Evolutionary conservation across 2,888 invertebrate genomes (phyloP).

Genomic region (Drosophila eohydei): DNA sequence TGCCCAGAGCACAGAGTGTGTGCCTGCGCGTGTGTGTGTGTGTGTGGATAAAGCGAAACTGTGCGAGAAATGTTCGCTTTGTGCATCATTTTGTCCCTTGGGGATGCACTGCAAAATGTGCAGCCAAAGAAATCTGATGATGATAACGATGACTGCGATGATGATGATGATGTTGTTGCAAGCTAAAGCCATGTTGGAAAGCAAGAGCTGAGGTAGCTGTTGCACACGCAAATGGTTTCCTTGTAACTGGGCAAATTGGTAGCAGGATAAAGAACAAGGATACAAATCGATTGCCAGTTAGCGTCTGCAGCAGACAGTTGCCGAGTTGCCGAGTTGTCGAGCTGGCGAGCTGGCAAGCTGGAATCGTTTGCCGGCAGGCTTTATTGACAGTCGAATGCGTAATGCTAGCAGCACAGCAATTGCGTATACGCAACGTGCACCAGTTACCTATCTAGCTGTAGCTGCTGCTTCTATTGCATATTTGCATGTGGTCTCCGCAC

Average conservation of each 20-base stretch:
- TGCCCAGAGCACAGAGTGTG: slow-evolving; percentile 28
- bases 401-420: slow-evolving; percentile 16
- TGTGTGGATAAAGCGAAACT: slow-evolving; percentile 55
- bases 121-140: slow-evolving; percentile 24
- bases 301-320: slow-evolving; percentile 38
- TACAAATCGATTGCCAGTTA: slow-evolving; percentile 55
- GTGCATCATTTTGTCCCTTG: slow-evolving; percentile 61
- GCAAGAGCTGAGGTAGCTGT: slow-evolving; percentile 4
- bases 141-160: slow-evolving; percentile 2
- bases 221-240: slow-evolving; percentile 34
- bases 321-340: slow-evolving; percentile 7
- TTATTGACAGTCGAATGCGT: slow-evolving; percentile 46
- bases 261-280: slow-evolving; percentile 24
- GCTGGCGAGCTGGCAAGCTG: slow-evolving; percentile 11
- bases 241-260: slow-evolving; percentile 38
- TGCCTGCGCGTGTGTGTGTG: slow-evolving; percentile 12
- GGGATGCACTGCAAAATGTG: slow-evolving; percentile 48
- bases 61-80: slow-evolving; percentile 71
- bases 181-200: slow-evolving; percentile 9
- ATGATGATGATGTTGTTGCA: slow-evolving; percentile 6
- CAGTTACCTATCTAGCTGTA: slow-evolving; percentile 2
- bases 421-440: slow-evolving; percentile 53
- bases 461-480: slow-evolving; percentile 7
- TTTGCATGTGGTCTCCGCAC: slow-evolving; percentile 43
- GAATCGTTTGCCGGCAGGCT: slow-evolving; percentile 28